Evolutionary conservation across 2,113 vertebrate species (phyloP).

Genomic region (Melospiza melodia): DNA sequence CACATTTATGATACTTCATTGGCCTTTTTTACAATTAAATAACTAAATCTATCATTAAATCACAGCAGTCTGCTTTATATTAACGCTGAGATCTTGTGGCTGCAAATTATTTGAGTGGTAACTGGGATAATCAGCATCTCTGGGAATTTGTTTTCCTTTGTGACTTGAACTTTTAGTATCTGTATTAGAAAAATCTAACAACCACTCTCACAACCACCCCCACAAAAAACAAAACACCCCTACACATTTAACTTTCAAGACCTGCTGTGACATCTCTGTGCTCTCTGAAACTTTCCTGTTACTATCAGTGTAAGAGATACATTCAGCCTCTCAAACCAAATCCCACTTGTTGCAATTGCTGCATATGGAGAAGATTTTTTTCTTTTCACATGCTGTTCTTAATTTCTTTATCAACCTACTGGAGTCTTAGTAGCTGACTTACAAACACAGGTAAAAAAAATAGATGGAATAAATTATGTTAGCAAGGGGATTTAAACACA

Average conservation of each 20-base stretch:
- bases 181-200: background rate
- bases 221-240: accelerated
- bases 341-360: background rate
- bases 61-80: background rate
- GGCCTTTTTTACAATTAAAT: background rate
- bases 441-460: background rate
- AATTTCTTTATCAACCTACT: background rate
- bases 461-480: background rate
- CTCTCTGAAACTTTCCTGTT: background rate
- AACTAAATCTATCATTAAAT: background rate
- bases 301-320: accelerated
- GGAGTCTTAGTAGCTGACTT: background rate
- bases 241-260: background rate
- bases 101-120: background rate
- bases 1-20: background rate
- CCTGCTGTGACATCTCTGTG: background rate
- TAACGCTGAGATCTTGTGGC: background rate
- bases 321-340: background rate
- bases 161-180: background rate
- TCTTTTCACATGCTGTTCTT: background rate
- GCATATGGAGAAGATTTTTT: background rate
- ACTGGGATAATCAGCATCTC: background rate
- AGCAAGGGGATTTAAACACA: background rate
- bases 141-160: background rate
- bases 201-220: accelerated